phyloP scores from a whole-genome alignment of 2,888 invertebrate species.

The Chaetogeoica ovagalla region DNA sequence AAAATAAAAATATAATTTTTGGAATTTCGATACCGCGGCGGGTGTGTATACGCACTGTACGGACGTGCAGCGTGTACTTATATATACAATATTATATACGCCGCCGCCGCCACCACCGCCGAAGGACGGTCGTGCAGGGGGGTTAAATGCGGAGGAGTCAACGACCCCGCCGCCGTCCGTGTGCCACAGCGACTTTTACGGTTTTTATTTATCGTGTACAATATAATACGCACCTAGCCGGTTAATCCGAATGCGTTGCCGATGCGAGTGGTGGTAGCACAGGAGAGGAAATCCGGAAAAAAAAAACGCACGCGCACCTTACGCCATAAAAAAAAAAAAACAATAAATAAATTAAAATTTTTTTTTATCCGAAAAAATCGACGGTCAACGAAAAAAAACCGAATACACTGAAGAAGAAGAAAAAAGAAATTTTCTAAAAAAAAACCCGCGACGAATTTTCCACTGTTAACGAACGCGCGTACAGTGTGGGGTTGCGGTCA shows the following conservation, averaged over 20 bases:
- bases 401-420: not conserved
- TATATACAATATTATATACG: not conserved
- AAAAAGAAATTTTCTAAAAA: not conserved
- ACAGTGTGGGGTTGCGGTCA: conserved; percentile 50
- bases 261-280: not conserved
- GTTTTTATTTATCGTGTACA: conserved; percentile 44
- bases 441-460: not conserved
- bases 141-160: conserved; percentile 46
- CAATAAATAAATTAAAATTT: no score
- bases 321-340: no score
- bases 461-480: conserved; percentile 35
- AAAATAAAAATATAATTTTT: no score
- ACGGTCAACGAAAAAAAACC: not conserved
- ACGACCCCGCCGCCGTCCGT: conserved; percentile 24
- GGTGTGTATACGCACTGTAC: no score
- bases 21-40: no score
- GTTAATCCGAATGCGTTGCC: conserved; percentile 36
- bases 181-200: conserved; percentile 27
- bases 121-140: conserved; percentile 2
- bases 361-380: no score
- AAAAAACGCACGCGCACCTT: no score
- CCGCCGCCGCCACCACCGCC: not conserved
- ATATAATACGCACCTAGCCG: not conserved
- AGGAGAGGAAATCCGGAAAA: not conserved
- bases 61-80: no score